Evolutionary conservation across 1,140 invertebrate genomes (phyloP).

Genomic region (Drosophila sturtevanti): DNA sequence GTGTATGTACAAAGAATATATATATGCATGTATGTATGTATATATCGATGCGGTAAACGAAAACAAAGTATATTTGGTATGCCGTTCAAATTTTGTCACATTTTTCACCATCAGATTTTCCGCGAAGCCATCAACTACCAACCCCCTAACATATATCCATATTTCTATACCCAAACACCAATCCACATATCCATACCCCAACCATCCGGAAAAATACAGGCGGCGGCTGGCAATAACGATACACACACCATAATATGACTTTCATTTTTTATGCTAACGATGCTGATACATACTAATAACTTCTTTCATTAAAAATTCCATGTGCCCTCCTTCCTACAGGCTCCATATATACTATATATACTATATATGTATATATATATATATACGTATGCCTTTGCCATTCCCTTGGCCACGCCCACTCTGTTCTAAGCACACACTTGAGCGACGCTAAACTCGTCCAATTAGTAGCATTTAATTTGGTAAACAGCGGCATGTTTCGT

Average conservation of each 20-base stretch:
- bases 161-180: too few relatives aligned
- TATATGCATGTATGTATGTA: too few relatives aligned
- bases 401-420: slow-evolving; percentile 8
- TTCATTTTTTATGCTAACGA: slow-evolving; percentile 76
- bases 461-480: slow-evolving; percentile 81
- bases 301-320: slow-evolving; percentile 79
- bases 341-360: background rate
- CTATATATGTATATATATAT: background rate
- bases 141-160: too few relatives aligned
- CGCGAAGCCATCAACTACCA: background rate
- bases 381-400: background rate
- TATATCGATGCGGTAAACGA: too few relatives aligned
- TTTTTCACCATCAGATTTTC: too few relatives aligned
- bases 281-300: slow-evolving; percentile 78
- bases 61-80: too few relatives aligned
- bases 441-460: slow-evolving; percentile 78
- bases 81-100: too few relatives aligned
- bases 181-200: background rate
- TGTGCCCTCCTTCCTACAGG: slow-evolving; percentile 40
- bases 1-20: too few relatives aligned
- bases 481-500: slow-evolving; percentile 79
- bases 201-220: too few relatives aligned
- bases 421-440: slow-evolving; percentile 59
- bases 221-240: background rate
- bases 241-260: slow-evolving; percentile 41